Percentiles rank a stretch among this genome's conserved stretches.
Evolutionary conservation across 2,888 invertebrate genomes (phyloP).

Genomic region (Limulus polyphemus): DNA sequence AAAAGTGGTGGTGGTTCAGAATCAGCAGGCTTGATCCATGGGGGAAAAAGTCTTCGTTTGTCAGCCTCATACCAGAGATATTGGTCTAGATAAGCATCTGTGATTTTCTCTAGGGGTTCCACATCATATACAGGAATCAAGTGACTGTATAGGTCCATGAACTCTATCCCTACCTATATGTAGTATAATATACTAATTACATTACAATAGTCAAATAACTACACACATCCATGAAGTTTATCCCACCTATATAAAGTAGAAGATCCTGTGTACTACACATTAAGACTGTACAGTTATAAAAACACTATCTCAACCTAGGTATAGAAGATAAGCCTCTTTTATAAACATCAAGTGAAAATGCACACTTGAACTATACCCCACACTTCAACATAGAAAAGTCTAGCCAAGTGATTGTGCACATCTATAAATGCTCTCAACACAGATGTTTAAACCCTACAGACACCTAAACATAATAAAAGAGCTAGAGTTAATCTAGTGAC

Average conservation of each 20-base stretch:
- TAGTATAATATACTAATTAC: conserved; percentile 22
- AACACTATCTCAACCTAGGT: too few relatives aligned
- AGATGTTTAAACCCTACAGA: too few relatives aligned
- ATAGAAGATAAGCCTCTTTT: too few relatives aligned
- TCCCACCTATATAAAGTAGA: not conserved
- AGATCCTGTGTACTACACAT: too few relatives aligned
- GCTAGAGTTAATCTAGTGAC: too few relatives aligned
- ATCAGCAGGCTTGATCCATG: conserved; percentile 99
- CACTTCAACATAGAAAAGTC: too few relatives aligned
- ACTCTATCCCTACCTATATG: conserved; percentile 84
- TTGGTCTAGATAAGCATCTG: conserved; percentile 98
- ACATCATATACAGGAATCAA: conserved; percentile 98
- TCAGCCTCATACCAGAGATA: conserved; percentile 99
- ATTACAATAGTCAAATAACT: conserved; percentile 23
- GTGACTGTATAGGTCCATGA: conserved; percentile 99
- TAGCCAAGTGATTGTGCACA: too few relatives aligned
- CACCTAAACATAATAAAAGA: too few relatives aligned
- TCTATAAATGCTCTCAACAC: too few relatives aligned
- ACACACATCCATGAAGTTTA: conserved; percentile 18
- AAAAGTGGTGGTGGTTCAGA: conserved; percentile 73
- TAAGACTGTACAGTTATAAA: too few relatives aligned
- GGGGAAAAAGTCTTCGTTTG: conserved; percentile 87
- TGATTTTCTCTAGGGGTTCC: conserved; percentile 97
- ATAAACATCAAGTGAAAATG: too few relatives aligned
- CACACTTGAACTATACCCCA: too few relatives aligned